These are phyloP conservation scores for Ciconia stormi DNA, from an alignment of 2,113 vertebrate genomes.

Conservation along the genomic window DNA sequence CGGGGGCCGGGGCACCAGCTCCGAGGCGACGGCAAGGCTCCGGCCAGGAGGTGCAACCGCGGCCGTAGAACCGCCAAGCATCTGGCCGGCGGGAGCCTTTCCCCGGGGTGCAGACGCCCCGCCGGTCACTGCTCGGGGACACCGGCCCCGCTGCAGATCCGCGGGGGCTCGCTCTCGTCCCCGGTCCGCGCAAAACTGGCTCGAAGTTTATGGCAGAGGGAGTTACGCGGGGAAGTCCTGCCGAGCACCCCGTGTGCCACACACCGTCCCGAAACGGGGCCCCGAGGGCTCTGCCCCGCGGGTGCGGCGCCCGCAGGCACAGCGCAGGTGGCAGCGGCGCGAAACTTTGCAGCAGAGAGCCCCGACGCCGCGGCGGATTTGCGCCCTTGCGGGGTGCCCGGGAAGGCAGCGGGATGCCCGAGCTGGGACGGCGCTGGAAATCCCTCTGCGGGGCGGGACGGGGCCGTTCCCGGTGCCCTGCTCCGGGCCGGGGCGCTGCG, in stretches of 20 bases:
- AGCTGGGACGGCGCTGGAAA: neutral
- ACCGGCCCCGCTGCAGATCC: neutral
- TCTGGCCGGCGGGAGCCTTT: neutral
- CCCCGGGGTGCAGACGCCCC: neutral
- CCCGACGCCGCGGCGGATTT: neutral
- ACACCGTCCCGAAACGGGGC: neutral
- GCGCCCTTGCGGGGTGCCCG: neutral
- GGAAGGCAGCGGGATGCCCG: neutral
- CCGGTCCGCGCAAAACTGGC: neutral
- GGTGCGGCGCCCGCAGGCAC: neutral
- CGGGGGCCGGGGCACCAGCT: neutral
- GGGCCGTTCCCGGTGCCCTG: neutral
- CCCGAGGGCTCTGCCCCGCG: neutral
- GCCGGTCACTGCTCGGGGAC: neutral
- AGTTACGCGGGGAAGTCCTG: neutral
- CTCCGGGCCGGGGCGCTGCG: neutral
- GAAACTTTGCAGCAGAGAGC: neutral
- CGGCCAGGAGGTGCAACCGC: neutral
- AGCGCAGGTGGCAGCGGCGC: neutral
- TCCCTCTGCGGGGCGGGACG: neutral
- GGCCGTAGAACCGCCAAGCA: neutral
- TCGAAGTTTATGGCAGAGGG: neutral
- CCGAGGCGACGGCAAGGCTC: neutral
- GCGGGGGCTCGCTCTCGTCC: neutral
- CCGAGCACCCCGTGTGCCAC: neutral